Conservation (phyloP, 2,888 invertebrate species). For the Tipula vernalis region DNA sequence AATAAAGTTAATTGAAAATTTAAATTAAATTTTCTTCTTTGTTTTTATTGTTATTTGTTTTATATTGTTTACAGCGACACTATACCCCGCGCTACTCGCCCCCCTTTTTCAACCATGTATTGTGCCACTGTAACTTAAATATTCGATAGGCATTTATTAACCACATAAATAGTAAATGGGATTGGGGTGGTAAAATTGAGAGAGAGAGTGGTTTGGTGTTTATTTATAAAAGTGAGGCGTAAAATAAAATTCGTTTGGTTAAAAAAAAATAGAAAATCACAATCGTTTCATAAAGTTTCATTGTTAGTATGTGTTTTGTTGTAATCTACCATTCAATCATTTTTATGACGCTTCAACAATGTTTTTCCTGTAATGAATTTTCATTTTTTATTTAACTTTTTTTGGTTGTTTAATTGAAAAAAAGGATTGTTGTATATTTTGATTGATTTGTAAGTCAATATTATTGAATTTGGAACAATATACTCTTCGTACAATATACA, state of each 20-base stretch:
- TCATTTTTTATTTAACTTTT: background rate
- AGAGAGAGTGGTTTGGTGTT: background rate
- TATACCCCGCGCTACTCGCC: background rate
- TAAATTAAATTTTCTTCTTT: background rate
- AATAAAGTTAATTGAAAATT: constrained; percentile 4
- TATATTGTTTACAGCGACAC: background rate
- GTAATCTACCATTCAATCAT: background rate
- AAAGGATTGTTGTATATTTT: background rate
- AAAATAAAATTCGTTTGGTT: background rate
- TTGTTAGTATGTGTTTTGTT: background rate
- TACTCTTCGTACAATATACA: background rate
- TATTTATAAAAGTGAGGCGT: background rate
- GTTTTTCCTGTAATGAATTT: background rate
- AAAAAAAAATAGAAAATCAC: background rate
- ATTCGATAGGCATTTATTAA: background rate
- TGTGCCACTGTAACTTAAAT: background rate
- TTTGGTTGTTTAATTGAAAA: background rate
- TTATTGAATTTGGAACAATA: background rate
- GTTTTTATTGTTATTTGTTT: background rate
- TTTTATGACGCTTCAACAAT: background rate
- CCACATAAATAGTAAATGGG: background rate
- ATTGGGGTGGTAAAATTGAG: background rate
- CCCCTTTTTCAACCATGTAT: background rate
- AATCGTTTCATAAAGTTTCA: background rate
- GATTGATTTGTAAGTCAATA: background rate